Conservation (phyloP, 2,113 vertebrate species). For the Oriolus oriolus region DNA sequence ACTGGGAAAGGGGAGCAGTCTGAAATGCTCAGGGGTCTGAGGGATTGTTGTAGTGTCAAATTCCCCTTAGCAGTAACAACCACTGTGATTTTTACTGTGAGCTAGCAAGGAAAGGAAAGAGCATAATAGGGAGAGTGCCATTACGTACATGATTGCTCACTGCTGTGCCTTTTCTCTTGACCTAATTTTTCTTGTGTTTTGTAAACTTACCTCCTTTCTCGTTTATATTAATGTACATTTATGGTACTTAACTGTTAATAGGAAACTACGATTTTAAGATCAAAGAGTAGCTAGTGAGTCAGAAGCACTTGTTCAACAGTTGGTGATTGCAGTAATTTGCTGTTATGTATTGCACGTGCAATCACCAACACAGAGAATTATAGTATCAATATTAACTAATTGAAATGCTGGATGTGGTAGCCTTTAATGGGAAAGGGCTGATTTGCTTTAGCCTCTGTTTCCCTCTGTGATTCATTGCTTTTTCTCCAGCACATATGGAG, state of each 20-base stretch:
- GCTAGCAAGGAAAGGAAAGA: background rate
- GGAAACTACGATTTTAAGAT: background rate
- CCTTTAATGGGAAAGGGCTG: background rate
- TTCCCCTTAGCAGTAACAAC: background rate
- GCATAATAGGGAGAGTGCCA: background rate
- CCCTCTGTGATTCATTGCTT: background rate
- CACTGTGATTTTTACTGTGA: background rate
- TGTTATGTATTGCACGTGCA: background rate
- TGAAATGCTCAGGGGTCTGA: background rate
- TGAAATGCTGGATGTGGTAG: background rate
- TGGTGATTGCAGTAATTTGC: slow-evolving; percentile 5
- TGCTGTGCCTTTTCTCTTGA: background rate
- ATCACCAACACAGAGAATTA: background rate
- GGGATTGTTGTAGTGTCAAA: background rate
- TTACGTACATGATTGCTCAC: background rate
- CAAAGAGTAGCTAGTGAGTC: background rate
- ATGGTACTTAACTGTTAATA: background rate
- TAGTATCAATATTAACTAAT: background rate
- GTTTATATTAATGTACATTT: background rate
- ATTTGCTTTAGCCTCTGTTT: background rate
- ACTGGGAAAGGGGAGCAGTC: background rate
- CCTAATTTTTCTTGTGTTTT: background rate
- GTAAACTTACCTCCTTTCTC: background rate
- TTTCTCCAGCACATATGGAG: background rate
- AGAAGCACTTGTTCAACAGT: background rate